Base-by-base conservation (phyloP, 2,113 vertebrate genomes). In the Carettochelys insculpta region DNA sequence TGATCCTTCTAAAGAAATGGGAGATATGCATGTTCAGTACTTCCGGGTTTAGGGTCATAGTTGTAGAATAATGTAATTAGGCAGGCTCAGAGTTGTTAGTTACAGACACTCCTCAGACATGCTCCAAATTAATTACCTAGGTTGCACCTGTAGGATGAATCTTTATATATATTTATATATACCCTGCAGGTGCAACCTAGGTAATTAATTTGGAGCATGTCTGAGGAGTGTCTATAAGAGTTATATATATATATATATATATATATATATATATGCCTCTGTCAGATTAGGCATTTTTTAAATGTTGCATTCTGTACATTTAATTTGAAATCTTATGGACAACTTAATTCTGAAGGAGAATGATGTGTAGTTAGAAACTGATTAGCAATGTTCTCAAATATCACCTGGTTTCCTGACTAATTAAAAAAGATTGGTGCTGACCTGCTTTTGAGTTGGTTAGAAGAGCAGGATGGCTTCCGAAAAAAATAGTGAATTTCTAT, bases 401-500 rank as follows among this genome's bases (percentile, higher is more conserved):
- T 95, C 89, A 89, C 83, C 48, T 95, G 65, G 78, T 65, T 94
- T 94, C 88, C 78, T 6, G 88, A 20, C 86, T 96, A 95, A 97
- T 96, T 95, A 94, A 93, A 90, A 43, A 71, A 79, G 11, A 88
- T 80, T 96, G 86, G 47, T 95, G 92, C 56, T 96, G 93, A 85
- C 93, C 88, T 95, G 82, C 45, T 94, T 95, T 93, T 94, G 6
- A 0, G 93, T 92, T 94, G 85, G 88, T 92, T 71, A 86, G 85
- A 97, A 82, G 90, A 94, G 89, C 83, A 87, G 89, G 77, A 71
- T 95, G 53, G 58, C 61, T 96, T 95, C 79, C 83, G 86, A 96
- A 92, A 92, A 95, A 95, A 92, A 92, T 95, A 96, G 95, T 93
- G 85, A 94, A 96, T 84, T 93, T 91, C 84, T 87, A 92, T 73